Conservation (phyloP, 2,888 invertebrate species). For the Pardosa pseudoannulata region DNA sequence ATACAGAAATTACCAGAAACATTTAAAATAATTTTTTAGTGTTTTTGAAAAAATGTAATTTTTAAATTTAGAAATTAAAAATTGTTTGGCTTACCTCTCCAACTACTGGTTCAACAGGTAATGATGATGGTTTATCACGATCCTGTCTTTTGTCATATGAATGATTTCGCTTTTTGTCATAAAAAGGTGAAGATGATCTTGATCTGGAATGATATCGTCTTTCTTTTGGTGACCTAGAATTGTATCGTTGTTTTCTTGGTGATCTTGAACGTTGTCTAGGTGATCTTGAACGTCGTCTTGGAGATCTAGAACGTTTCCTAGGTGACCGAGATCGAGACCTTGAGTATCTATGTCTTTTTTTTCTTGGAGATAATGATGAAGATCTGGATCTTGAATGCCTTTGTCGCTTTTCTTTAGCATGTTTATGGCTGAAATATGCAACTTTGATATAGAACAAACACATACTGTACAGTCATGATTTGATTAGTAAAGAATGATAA, state of each 20-base stretch:
- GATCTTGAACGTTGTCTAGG: neutral
- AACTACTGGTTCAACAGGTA: slow-evolving; percentile 80
- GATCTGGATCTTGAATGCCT: slow-evolving; percentile 45
- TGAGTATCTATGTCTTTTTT: slow-evolving; percentile 18
- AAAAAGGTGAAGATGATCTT: slow-evolving; percentile 12
- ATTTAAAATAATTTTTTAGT: too few relatives aligned
- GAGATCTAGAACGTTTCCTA: slow-evolving; percentile 13
- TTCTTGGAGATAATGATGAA: slow-evolving; percentile 5
- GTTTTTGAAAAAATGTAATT: too few relatives aligned
- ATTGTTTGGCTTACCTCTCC: slow-evolving; percentile 79
- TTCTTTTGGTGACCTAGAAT: slow-evolving; percentile 7
- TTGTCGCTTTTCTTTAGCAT: slow-evolving; percentile 11
- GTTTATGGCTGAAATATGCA: neutral
- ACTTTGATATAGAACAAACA: neutral
- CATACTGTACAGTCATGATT: too few relatives aligned
- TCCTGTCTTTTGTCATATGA: slow-evolving; percentile 73
- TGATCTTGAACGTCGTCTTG: neutral
- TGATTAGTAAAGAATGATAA: too few relatives aligned
- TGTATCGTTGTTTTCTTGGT: neutral
- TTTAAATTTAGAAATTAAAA: too few relatives aligned
- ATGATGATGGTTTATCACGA: slow-evolving; percentile 74
- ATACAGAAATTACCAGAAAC: too few relatives aligned
- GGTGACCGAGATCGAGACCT: slow-evolving; percentile 46
- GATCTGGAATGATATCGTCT: neutral
- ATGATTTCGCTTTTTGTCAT: slow-evolving; percentile 62